Conservation (phyloP, 2,888 invertebrate genomes). For the Tridacna crocea region DNA sequence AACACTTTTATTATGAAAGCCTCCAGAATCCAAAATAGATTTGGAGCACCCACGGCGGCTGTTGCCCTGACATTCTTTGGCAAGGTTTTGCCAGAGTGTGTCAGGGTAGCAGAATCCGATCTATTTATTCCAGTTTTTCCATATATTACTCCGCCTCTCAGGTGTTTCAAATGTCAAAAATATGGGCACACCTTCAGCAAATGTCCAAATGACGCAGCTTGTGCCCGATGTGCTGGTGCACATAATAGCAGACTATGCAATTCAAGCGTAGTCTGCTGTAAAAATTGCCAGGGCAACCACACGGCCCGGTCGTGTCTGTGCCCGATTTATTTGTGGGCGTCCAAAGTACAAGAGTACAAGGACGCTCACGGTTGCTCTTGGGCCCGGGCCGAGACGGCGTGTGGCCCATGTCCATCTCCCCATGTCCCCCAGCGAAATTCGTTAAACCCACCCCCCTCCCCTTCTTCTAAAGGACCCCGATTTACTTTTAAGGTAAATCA, state of each 20-base stretch:
- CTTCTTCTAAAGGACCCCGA: too few species aligned
- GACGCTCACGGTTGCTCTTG: slow-evolving; percentile 7
- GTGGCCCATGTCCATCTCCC: too few species aligned
- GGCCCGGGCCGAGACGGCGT: background rate
- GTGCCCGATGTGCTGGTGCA: slow-evolving; percentile 1
- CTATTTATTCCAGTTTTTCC: background rate
- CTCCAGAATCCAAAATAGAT: background rate
- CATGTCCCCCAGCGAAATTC: too few species aligned
- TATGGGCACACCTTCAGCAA: background rate
- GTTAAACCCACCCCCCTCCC: too few species aligned
- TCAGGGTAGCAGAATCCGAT: background rate
- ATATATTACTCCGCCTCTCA: background rate
- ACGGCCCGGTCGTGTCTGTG: background rate
- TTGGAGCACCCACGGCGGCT: background rate
- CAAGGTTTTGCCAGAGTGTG: background rate
- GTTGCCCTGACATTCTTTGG: background rate
- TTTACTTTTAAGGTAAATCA: too few species aligned
- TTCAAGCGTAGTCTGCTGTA: background rate
- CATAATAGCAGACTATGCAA: background rate
- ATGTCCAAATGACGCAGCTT: background rate
- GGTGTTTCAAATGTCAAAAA: background rate
- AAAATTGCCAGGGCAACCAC: background rate
- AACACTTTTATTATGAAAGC: background rate
- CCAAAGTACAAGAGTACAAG: background rate
- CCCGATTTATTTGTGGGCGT: background rate